These are phyloP conservation scores for Polyploca ridens DNA, from an alignment of 2,888 invertebrate genomes.

Conservation along the genomic window DNA sequence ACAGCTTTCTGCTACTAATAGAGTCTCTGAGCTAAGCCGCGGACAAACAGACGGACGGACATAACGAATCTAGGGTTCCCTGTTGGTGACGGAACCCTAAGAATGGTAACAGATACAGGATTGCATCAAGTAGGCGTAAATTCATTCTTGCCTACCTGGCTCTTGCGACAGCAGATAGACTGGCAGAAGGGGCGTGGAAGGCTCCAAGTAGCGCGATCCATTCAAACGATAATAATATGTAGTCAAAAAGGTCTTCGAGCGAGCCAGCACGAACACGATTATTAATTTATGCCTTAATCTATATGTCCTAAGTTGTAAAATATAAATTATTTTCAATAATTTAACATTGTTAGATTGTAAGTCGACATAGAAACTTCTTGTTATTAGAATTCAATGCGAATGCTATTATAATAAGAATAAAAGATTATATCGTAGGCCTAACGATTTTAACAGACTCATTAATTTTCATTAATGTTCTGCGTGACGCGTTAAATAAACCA, in stretches of 20 bases:
- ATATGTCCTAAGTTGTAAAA: too few species aligned
- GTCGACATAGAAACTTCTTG: too few species aligned
- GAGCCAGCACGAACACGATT: neutral
- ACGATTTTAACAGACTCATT: neutral
- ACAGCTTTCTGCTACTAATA: too few species aligned
- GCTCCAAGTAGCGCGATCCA: slow-evolving; percentile 6
- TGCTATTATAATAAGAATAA: neutral
- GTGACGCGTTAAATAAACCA: neutral
- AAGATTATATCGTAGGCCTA: neutral
- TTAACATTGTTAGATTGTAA: too few species aligned
- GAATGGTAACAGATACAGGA: neutral
- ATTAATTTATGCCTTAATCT: neutral
- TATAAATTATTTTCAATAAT: too few species aligned
- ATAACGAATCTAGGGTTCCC: too few species aligned
- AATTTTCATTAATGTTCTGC: neutral
- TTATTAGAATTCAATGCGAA: too few species aligned
- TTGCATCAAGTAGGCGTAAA: neutral
- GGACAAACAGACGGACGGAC: too few species aligned
- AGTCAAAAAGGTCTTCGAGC: neutral
- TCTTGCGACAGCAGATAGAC: neutral
- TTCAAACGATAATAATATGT: slow-evolving; percentile 1
- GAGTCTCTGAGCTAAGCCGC: too few species aligned
- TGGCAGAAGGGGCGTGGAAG: slow-evolving; percentile 6
- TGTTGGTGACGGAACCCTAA: too few species aligned
- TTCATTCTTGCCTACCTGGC: slow-evolving; percentile 4